Base-by-base conservation (phyloP, 2,113 vertebrate genomes). In the Marcusenius ussheri region DNA sequence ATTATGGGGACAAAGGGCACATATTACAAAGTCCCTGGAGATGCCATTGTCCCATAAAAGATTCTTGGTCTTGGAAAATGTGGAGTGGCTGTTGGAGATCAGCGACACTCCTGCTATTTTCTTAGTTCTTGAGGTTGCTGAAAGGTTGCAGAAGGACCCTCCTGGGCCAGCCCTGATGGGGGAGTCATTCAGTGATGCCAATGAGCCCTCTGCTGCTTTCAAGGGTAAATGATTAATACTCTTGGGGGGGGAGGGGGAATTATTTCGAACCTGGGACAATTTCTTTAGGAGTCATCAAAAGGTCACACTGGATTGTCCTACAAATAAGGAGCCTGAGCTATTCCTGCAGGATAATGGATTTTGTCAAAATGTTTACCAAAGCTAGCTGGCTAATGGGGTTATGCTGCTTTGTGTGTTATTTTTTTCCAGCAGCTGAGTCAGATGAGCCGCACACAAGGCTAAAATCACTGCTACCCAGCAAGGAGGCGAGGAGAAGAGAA, bases 1-100 rank as follows among this genome's bases (percentile, higher is more conserved):
- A 88, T 89, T 89, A 89, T 35, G 87, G 88, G 50, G 53, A 90
- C 88, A 91, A 24, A 91, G 89, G 89, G 90, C 77, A 90, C 80
- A 8, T 35, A 83, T 83, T 56, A 88, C 50, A 88, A 88, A 87
- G 58, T 51, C 58, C 35, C 84, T 47, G 17, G 83, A 86, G 77
- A 83, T 80, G 74, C 13, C 5, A 42, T 42, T 56, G 47, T 45
- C 58, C 31, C 51, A 84, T 17, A 35, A 89, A 58, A 83, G 83
- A 19, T 80, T 51, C 49, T 74, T 47, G 31, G 35, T 80, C 74
- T 35, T 21, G 45, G 88, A 89, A 46, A n/a, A 19, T 15, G 3
- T 42, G n/a, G 42, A 39, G 46, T 51, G 46, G 31, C 27, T 83
- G 5, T 21, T 45, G 27, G 66, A 51, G 88, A 35, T 31, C 27